These are phyloP conservation scores for Caenorhabditis wallacei DNA, from an alignment of 2,888 invertebrate genomes.

Conservation along the genomic window DNA sequence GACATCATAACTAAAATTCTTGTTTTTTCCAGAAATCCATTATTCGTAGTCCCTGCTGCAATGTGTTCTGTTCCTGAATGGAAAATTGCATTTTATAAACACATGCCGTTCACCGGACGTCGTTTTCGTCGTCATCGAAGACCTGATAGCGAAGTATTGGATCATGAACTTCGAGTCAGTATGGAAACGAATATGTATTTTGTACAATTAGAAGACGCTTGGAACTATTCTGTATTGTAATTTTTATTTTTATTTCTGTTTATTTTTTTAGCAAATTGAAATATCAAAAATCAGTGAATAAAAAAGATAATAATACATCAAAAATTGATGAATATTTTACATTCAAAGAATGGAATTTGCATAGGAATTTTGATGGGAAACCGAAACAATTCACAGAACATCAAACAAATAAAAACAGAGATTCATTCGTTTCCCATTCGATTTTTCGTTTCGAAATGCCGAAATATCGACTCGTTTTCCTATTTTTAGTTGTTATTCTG, in stretches of 20 bases:
- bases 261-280: neutral
- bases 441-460: slow-evolving; percentile 18
- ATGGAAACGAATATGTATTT: slow-evolving; percentile 53
- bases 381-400: slow-evolving; percentile 6
- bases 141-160: slow-evolving; percentile 13
- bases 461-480: slow-evolving; percentile 31
- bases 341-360: slow-evolving; percentile 9
- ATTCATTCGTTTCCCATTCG: neutral
- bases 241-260: neutral
- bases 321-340: slow-evolving; percentile 6
- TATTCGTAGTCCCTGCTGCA: slow-evolving; percentile 52
- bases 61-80: slow-evolving; percentile 54
- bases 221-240: slow-evolving; percentile 20
- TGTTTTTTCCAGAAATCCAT: slow-evolving; percentile 49
- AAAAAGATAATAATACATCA: neutral
- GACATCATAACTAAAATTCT: no score
- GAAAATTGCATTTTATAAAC: slow-evolving; percentile 38
- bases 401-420: neutral
- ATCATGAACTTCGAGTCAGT: slow-evolving; percentile 23
- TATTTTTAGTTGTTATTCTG: slow-evolving; percentile 21
- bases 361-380: slow-evolving; percentile 40
- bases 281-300: neutral
- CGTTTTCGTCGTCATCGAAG: slow-evolving; percentile 11
- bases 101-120: slow-evolving; percentile 26
- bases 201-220: slow-evolving; percentile 47